Percentiles rank a stretch among this genome's conserved stretches.
Evolutionary conservation across 2,888 invertebrate species (phyloP).

Genomic region (Tromatobia lineatoria): DNA sequence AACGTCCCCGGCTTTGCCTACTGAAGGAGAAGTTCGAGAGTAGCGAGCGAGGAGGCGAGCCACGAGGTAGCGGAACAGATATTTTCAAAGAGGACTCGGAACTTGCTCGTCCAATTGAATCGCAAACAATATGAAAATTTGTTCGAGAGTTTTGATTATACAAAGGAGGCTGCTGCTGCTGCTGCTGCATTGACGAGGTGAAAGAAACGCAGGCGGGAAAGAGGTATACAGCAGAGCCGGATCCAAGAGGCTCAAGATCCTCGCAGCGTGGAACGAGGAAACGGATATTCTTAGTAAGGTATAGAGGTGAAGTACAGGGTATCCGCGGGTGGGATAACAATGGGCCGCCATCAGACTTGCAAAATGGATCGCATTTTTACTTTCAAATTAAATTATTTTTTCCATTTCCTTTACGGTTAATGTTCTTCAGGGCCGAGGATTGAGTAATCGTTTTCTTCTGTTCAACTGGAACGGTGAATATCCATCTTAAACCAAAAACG

Average conservation of each 20-base stretch:
- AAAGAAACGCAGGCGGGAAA: slow-evolving; percentile 65
- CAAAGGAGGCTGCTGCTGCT: slow-evolving; percentile 79
- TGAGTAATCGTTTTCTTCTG: slow-evolving; percentile 41
- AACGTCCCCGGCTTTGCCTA: slow-evolving; percentile 37
- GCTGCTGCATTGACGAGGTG: slow-evolving; percentile 65
- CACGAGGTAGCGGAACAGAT: slow-evolving; percentile 71
- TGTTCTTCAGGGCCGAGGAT: slow-evolving; percentile 77
- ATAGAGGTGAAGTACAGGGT: slow-evolving; percentile 62
- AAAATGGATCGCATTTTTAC: slow-evolving; percentile 83
- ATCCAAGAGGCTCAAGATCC: slow-evolving; percentile 33
- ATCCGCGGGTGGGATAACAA: slow-evolving; percentile 76
- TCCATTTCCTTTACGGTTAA: slow-evolving; percentile 82
- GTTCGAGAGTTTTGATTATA: slow-evolving; percentile 85
- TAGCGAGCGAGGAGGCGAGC: slow-evolving; percentile 37
- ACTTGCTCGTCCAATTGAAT: slow-evolving; percentile 85
- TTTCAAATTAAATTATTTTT: slow-evolving; percentile 84
- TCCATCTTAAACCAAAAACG: slow-evolving; percentile 23
- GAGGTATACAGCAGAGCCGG: slow-evolving; percentile 47
- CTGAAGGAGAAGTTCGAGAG: slow-evolving; percentile 50
- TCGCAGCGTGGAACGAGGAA: slow-evolving; percentile 52
- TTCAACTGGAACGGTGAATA: slow-evolving; percentile 25
- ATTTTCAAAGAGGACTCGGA: slow-evolving; percentile 83
- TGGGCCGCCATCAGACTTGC: slow-evolving; percentile 83
- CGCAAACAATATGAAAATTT: slow-evolving; percentile 85
- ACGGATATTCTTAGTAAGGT: slow-evolving; percentile 79